Evolutionary conservation across 2,797 vertebrate species (phyloP).

Genomic region (Alectoris magna): DNA sequence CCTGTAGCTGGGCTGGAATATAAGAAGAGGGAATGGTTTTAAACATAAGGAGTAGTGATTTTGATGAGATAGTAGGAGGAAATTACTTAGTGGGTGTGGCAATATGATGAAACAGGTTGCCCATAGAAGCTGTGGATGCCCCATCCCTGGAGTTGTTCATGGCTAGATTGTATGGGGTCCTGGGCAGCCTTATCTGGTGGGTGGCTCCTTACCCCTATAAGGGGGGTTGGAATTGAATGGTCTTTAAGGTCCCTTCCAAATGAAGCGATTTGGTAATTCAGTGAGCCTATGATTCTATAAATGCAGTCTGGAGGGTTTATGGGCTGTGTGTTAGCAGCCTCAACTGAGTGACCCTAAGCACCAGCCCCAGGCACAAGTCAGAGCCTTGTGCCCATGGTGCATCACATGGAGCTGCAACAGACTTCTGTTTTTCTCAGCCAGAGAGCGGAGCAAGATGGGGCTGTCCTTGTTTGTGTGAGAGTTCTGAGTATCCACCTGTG

Average conservation of each 20-base stretch:
- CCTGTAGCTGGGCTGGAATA: background rate
- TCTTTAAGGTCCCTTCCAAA: background rate
- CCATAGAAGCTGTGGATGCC: too few relatives aligned
- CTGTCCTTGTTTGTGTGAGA: background rate
- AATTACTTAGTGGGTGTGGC: too few relatives aligned
- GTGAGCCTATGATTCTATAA: background rate
- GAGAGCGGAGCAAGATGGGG: background rate
- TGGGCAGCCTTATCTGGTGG: too few relatives aligned
- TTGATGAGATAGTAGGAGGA: too few relatives aligned
- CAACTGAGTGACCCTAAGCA: too few relatives aligned
- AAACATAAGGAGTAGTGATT: too few relatives aligned
- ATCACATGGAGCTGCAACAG: background rate
- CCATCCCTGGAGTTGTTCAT: too few relatives aligned
- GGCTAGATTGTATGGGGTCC: too few relatives aligned
- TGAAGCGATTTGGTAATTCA: background rate
- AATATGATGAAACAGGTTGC: too few relatives aligned
- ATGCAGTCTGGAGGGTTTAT: background rate
- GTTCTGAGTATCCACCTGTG: accelerated
- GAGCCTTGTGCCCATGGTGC: background rate
- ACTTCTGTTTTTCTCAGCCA: background rate
- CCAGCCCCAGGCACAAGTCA: background rate
- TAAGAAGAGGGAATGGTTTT: too few relatives aligned
- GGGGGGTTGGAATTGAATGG: background rate
- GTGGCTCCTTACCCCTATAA: background rate
- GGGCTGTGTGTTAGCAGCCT: background rate